Conservation (phyloP, 1,140 invertebrate genomes). For the Andrena cerasifolii region DNA sequence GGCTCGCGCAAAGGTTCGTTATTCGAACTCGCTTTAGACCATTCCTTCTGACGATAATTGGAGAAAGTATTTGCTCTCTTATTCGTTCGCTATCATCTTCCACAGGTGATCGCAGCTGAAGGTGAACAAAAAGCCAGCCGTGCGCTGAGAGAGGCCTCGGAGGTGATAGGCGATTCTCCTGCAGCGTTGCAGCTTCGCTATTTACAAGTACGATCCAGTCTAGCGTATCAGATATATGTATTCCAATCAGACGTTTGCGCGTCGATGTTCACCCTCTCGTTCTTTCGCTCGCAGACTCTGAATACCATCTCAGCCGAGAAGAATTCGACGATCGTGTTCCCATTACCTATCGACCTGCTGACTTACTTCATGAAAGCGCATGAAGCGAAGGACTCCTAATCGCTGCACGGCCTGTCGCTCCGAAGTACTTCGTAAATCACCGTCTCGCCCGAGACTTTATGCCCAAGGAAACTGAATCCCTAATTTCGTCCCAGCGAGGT, state of each 20-base stretch:
- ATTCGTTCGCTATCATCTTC: neutral
- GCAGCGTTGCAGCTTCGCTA: constrained; percentile 92
- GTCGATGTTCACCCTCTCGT: neutral
- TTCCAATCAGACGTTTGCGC: too few relatives aligned
- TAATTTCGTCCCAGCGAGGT: constrained; percentile 29
- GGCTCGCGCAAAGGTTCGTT: constrained; percentile 87
- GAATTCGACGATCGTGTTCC: constrained; percentile 99
- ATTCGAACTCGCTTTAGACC: constrained; percentile 60
- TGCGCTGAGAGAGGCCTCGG: constrained; percentile 95
- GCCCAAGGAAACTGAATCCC: neutral
- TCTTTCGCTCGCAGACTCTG: constrained; percentile 82
- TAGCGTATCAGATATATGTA: neutral
- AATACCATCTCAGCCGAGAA: constrained; percentile 98
- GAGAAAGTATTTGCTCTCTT: neutral
- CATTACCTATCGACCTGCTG: constrained; percentile 95
- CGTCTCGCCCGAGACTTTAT: neutral
- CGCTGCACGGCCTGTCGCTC: neutral
- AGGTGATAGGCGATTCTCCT: constrained; percentile 95
- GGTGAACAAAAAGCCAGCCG: constrained; percentile 95
- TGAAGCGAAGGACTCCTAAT: constrained; percentile 55
- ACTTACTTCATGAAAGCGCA: constrained; percentile 87
- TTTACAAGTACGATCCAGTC: constrained; percentile 71
- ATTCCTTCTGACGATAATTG: too few relatives aligned
- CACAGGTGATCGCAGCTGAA: constrained; percentile 90
- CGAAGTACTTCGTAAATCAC: neutral